Percentiles rank a stretch among this genome's conserved stretches.
These are phyloP conservation scores for Eulemur albifrons DNA, from an alignment of 2,797 vertebrate genomes.

Conservation along the genomic window DNA sequence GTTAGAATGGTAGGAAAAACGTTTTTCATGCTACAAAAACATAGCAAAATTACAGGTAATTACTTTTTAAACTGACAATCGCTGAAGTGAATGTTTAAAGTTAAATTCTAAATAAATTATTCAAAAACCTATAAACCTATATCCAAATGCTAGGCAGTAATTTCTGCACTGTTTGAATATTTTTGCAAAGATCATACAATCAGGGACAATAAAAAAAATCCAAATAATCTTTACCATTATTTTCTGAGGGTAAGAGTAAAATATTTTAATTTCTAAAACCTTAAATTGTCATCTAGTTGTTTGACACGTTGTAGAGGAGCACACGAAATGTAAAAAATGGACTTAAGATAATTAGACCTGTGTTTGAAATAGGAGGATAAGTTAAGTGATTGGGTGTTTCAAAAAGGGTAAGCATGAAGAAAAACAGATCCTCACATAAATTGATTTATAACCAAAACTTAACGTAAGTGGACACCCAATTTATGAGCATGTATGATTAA, in stretches of 20 bases:
- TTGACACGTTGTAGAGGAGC: neutral
- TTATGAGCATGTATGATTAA: neutral
- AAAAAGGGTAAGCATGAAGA: neutral
- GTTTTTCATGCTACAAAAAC: slow-evolving; percentile 24
- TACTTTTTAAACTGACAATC: slow-evolving; percentile 49
- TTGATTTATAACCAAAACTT: neutral
- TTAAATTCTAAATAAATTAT: slow-evolving; percentile 65
- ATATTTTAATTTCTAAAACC: neutral
- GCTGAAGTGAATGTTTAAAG: slow-evolving; percentile 40
- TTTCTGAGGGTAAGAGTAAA: neutral
- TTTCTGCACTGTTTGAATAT: neutral
- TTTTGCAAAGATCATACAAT: neutral
- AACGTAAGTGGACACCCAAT: neutral
- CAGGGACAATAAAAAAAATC: neutral
- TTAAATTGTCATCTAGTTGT: neutral
- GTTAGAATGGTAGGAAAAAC: slow-evolving; percentile 22
- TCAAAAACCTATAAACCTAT: slow-evolving; percentile 8
- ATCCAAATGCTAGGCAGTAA: neutral
- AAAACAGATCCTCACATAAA: neutral
- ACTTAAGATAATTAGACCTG: neutral
- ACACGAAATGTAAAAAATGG: neutral
- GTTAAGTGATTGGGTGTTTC: neutral
- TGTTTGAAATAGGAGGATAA: neutral
- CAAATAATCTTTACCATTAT: neutral
- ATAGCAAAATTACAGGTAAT: slow-evolving; percentile 59